A percentile compares a stretch with the other conserved stretches of the same genome.
These are phyloP conservation scores for Neelides sp. DNA, from an alignment of 1,140 invertebrate species.

Conservation along the genomic window DNA sequence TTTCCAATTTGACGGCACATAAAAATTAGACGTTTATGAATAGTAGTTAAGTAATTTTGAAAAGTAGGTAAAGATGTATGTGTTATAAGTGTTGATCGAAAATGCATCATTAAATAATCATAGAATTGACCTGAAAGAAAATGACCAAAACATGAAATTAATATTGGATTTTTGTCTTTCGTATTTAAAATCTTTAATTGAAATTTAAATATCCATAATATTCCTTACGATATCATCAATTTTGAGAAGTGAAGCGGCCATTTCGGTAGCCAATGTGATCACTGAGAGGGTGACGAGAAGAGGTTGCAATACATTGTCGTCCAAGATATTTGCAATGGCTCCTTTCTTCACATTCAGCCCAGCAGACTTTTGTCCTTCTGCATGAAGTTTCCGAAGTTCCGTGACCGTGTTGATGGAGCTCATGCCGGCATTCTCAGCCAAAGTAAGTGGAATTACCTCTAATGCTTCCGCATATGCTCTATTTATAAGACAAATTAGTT, in stretches of 20 bases:
- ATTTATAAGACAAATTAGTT: no score
- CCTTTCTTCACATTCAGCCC: conserved; percentile 97
- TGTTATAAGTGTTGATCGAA: no score
- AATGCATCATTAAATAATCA: no score
- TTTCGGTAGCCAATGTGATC: conserved; percentile 89
- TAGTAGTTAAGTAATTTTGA: no score
- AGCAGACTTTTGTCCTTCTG: conserved; percentile 61
- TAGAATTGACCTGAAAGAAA: no score
- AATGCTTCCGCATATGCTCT: conserved; percentile 90
- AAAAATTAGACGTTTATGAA: no score
- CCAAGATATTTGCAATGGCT: conserved; percentile 86
- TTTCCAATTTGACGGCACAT: no score
- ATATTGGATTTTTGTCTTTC: no score
- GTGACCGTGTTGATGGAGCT: conserved; percentile 96
- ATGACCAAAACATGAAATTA: no score
- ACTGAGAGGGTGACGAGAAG: conserved; percentile 87
- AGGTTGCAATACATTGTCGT: conserved; percentile 96
- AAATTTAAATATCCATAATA: conserved; percentile 13
- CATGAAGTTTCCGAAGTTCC: conserved; percentile 87
- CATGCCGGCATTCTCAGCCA: conserved; percentile 99
- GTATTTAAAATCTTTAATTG: no score
- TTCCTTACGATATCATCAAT: conserved; percentile 94
- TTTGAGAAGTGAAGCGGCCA: conserved; percentile 93
- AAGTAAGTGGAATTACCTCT: conserved; percentile 91
- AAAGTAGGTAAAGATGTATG: no score